These are phyloP conservation scores for Aquatica leii DNA, from an alignment of 2,888 invertebrate genomes.

Conservation along the genomic window DNA sequence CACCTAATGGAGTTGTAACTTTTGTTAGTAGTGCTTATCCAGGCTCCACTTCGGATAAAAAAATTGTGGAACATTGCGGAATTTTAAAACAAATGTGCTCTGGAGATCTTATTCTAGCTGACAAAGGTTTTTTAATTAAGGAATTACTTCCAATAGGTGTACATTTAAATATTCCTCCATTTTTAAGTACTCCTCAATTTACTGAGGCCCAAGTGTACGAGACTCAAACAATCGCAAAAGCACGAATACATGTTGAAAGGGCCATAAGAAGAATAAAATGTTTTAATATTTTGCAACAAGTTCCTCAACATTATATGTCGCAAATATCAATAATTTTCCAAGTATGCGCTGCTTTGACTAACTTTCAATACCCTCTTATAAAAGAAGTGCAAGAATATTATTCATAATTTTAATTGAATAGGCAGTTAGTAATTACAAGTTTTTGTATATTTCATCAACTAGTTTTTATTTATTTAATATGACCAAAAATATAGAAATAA, in stretches of 20 bases:
- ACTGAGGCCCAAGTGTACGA: slow-evolving; percentile 39
- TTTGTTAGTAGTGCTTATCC: slow-evolving; percentile 10
- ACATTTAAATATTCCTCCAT: slow-evolving; percentile 44
- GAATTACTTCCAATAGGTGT: slow-evolving; percentile 42
- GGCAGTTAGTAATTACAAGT: not conserved
- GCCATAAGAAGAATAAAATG: slow-evolving; percentile 43
- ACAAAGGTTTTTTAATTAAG: slow-evolving; percentile 44
- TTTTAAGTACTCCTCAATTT: slow-evolving; percentile 37
- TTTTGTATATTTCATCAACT: not conserved
- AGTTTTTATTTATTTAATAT: not conserved
- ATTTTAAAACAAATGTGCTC: slow-evolving; percentile 36
- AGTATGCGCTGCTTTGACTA: not conserved
- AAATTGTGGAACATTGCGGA: slow-evolving; percentile 35
- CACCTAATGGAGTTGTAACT: slow-evolving; percentile 44
- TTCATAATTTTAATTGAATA: not conserved
- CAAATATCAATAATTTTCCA: not conserved
- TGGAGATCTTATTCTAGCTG: slow-evolving; percentile 43
- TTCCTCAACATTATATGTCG: not conserved
- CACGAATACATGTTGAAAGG: slow-evolving; percentile 39
- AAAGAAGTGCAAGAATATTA: not conserved
- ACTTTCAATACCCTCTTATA: not conserved
- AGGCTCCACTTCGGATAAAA: slow-evolving; percentile 18
- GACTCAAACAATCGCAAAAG: not conserved
- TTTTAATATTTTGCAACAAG: slow-evolving; percentile 15
- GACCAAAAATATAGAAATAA: not conserved